phyloP scores from a whole-genome alignment of 2,797 vertebrate species.

The Chloroceryle amazona region DNA sequence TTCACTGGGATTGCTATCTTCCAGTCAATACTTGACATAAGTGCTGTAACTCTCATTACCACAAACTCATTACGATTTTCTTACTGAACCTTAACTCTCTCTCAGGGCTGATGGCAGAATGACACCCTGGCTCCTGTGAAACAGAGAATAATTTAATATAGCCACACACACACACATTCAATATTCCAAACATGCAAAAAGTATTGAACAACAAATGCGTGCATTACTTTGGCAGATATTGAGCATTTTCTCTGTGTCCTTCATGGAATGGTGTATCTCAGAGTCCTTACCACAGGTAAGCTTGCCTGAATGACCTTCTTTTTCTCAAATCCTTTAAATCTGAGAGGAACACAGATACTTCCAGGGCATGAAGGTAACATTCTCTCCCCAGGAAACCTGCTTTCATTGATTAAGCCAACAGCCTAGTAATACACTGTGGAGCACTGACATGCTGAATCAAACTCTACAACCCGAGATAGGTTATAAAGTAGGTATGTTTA shows the following conservation, averaged over 20 bases:
- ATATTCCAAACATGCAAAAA: not conserved
- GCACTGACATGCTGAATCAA: no score
- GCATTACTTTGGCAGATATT: not conserved
- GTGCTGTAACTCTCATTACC: not conserved
- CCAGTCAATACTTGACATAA: not conserved
- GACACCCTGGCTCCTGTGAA: not conserved
- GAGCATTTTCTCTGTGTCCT: not conserved
- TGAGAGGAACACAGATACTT: not conserved
- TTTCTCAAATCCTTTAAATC: not conserved
- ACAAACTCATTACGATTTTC: not conserved
- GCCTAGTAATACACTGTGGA: not conserved
- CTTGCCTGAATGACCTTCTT: not conserved
- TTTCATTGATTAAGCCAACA: not conserved
- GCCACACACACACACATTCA: not conserved
- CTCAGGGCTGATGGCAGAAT: not conserved
- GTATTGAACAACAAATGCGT: not conserved
- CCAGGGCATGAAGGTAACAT: not conserved
- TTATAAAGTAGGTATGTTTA: no score
- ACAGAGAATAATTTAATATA: not conserved
- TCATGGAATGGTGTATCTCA: not conserved
- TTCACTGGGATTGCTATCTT: not conserved
- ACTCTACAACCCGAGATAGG: no score
- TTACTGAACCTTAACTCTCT: not conserved
- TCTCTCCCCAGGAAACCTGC: not conserved
- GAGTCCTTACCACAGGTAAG: not conserved